Base-by-base conservation (phyloP, 2,113 vertebrate genomes). In the Procavia capensis region DNA sequence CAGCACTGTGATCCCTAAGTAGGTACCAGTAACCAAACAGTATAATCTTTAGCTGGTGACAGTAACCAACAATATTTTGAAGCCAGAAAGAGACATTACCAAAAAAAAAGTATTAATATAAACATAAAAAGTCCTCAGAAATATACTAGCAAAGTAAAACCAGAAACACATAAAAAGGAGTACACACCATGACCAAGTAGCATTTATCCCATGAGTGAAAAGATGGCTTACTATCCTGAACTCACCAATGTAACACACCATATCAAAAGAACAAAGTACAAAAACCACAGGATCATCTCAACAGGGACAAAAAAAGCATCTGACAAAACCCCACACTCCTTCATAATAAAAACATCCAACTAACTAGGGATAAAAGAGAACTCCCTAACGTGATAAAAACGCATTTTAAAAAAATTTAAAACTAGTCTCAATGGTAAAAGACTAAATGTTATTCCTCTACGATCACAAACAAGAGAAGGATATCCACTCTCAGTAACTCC, bases 381-480 rank as follows among this genome's bases (percentile, higher is more conserved):
- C 6, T 82, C 57, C 47, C 91, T 61, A 95, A 63, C 61, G 64
- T 95, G 29, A 85, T 86, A 86, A 64, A 95, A 47, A 5, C n/a
- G 50, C 50, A 54, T 16, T 16, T 16, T 54, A 54, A 31, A 68
- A 88, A 96, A 88, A 64, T 36, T 57, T 34, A 85, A 2, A 81
- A 57, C 54, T 81, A 66, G 59, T 3, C 59, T 88, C 31, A 54
- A 27, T 16, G 13, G 39, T 64, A 36, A 64, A 84, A 88, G n/a
- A 85, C 54, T 31, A 92, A 72, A 74, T 68, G 45, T 29, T 61
- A 54, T 70, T 64, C 6, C 10, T 4, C 43, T 61, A 66, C 31
- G 36, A 85, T 64, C 75, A 91, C 34, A 1, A 88, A 91, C 36
- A 43, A 83, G 31, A 45, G 27, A 85, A 94, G 63, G 61, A 91